Base-by-base conservation (phyloP, 2,888 invertebrate species). In the Empis stercorea region DNA sequence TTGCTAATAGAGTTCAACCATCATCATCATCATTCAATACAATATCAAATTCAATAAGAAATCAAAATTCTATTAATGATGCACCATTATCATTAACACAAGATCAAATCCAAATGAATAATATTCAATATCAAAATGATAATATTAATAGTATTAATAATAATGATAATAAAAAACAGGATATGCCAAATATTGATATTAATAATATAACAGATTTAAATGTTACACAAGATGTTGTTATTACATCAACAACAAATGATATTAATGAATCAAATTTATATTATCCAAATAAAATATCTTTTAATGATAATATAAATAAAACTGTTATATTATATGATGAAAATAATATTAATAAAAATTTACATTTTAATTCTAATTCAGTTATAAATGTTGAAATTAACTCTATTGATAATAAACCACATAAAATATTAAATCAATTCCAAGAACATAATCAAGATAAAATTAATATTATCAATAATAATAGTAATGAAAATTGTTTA, bases 1-100 rank as follows among this genome's bases (percentile, higher is more conserved):
- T 53, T 15, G 50, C 43, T 17, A 39, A 48, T 23, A 30, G 16
- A 3, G 45, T 48, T 40, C 50, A 52, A 44, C 47, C 44, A 17
- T 42, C 47, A 27, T n/a, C 43, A 27, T 45, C 48, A 27, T n/a
- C 43, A 27, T 45, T 47, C 46, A 27, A 4, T 27, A 9, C 9
- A 27, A 27, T 4, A 2, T 2, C 9, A 27, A 9, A 4, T 27
- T 2, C 23, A 27, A 32, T 50, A 34, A 41, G 43, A 13, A 52
- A 54, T 51, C 46, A 50, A 17, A 51, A 51, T 45, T 27, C 23
- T 27, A 27, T 27, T 27, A 27, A 38, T 38, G 17, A 17, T 4
- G 17, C 13, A 7, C 4, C 38, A 38, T 10, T 11, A 11, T 13
- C 16, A 38, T 17, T 11, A 10, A 17, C 10, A 3, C 11, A 13